These are phyloP conservation scores for Steinernema feltiae DNA, from an alignment of 1,140 invertebrate species.

Conservation along the genomic window DNA sequence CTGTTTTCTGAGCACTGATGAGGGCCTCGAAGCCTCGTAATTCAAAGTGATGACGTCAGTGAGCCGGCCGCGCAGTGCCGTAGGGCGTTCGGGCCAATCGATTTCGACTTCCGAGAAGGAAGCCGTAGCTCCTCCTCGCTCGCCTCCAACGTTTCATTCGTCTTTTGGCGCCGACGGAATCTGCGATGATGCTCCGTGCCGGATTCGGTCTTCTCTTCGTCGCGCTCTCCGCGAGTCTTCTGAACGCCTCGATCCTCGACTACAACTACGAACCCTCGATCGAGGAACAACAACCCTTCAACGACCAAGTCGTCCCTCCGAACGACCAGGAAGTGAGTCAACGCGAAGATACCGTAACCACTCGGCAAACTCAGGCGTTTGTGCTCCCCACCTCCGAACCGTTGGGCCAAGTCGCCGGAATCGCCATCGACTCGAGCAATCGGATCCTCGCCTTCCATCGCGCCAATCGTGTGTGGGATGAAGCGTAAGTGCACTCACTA, in stretches of 20 bases:
- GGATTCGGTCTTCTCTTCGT: not conserved
- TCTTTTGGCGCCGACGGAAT: not conserved
- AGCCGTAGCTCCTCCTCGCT: not conserved
- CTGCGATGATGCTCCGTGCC: not conserved
- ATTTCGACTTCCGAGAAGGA: not conserved
- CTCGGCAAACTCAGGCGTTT: constrained; percentile 11
- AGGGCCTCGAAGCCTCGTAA: not conserved
- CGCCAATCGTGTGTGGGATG: constrained; percentile 59
- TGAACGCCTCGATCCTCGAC: not conserved
- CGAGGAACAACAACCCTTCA: not conserved
- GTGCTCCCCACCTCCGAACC: not conserved
- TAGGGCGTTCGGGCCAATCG: not conserved
- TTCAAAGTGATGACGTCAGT: not conserved
- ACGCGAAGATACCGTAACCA: not conserved
- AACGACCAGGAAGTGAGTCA: not conserved
- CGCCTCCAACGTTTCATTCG: not conserved
- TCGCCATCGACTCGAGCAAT: constrained; percentile 67
- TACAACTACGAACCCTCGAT: not conserved
- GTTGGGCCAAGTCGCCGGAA: constrained; percentile 71
- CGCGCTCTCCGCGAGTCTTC: not conserved
- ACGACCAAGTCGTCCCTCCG: not conserved
- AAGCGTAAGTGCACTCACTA: constrained; percentile 43
- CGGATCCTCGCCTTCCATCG: constrained; percentile 61
- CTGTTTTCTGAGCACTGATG: not conserved
- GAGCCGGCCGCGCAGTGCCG: not conserved